Evolutionary conservation across 2,888 invertebrate genomes (phyloP).

Genomic region (Volucella zonaria): DNA sequence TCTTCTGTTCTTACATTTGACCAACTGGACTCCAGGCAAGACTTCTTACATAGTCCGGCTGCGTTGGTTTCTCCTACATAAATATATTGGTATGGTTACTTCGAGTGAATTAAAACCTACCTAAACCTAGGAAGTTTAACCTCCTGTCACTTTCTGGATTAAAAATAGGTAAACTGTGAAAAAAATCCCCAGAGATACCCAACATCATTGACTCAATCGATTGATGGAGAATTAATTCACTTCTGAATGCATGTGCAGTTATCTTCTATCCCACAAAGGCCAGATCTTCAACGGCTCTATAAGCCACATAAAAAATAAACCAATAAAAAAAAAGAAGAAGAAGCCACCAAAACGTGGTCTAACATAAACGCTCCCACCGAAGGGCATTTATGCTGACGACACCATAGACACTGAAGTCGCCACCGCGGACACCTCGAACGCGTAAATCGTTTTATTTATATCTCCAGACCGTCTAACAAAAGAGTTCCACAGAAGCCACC

Average conservation of each 20-base stretch:
- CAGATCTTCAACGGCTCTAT: conserved; percentile 17
- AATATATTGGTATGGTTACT: no score
- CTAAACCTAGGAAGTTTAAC: no score
- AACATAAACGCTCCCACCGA: conserved; percentile 1
- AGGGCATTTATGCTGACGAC: conserved; percentile 4
- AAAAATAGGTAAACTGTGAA: no score
- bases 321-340: background rate
- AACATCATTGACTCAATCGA: background rate
- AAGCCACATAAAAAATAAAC: conserved; percentile 32
- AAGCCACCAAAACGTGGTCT: background rate
- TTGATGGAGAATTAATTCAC: conserved; percentile 1
- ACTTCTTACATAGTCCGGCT: no score
- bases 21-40: no score
- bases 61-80: no score
- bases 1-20: no score
- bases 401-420: conserved; percentile 30
- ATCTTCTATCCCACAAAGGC: background rate
- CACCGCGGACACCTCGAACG: background rate
- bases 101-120: no score
- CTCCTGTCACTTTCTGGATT: no score
- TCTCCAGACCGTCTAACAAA: conserved; percentile 14
- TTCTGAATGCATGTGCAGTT: background rate
- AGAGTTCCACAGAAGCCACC: conserved; percentile 28
- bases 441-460: background rate
- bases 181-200: background rate